Conservation (phyloP, 2,113 vertebrate species). For the Potamarius usumacintae region DNA sequence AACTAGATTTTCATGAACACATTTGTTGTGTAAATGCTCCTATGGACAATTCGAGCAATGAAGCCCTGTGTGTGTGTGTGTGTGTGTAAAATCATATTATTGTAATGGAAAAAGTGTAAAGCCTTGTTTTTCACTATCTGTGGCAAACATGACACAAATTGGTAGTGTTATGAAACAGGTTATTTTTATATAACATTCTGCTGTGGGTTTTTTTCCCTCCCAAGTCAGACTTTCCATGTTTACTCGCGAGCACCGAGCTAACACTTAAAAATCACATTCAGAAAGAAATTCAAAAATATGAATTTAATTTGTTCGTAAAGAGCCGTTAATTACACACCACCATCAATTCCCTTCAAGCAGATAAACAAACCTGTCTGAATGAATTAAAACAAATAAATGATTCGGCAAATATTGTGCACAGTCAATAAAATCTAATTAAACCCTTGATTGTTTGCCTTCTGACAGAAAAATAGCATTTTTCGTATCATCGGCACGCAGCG, state of each 20-base stretch:
- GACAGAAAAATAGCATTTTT: constrained; percentile 43
- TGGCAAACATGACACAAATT: background rate
- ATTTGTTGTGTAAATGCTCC: background rate
- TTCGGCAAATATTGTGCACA: constrained; percentile 25
- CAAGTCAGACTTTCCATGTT: background rate
- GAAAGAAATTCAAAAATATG: constrained; percentile 20
- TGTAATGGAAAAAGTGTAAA: background rate
- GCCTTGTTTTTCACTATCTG: background rate
- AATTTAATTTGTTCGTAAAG: constrained; percentile 28
- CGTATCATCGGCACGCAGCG: constrained; percentile 16
- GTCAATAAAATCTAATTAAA: constrained; percentile 30
- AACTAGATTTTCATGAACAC: too few relatives aligned
- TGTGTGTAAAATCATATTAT: too few relatives aligned
- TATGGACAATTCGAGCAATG: background rate
- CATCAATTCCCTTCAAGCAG: background rate
- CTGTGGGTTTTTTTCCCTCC: background rate
- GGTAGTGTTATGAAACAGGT: too few relatives aligned
- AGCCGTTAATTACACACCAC: constrained; percentile 27
- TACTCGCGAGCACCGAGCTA: constrained; percentile 20
- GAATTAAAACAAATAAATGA: constrained; percentile 39
- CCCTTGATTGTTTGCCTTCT: constrained; percentile 39
- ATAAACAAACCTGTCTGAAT: constrained; percentile 33
- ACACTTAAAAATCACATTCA: constrained; percentile 19
- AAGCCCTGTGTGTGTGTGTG: background rate
- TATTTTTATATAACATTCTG: background rate